These are phyloP conservation scores for Muntiacus muntjak DNA, from an alignment of 2,113 vertebrate species.

Conservation along the genomic window DNA sequence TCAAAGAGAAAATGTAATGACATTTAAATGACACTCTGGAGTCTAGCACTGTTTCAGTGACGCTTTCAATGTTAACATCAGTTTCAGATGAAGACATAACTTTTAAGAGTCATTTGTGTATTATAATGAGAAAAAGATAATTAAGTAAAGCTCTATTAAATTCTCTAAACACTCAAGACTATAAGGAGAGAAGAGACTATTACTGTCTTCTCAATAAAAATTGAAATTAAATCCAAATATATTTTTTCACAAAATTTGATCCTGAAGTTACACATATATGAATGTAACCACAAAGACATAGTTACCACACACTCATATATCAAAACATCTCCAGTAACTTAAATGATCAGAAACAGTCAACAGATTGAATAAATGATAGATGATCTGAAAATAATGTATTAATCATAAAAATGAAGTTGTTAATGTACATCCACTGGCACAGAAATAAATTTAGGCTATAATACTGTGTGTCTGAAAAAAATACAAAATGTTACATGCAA, in stretches of 20 bases:
- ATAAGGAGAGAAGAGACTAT: neutral
- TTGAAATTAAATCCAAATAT: neutral
- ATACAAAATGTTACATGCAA: too few relatives aligned
- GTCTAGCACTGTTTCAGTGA: neutral
- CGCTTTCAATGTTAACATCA: neutral
- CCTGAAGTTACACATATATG: neutral
- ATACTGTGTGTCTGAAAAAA: neutral
- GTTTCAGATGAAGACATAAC: neutral
- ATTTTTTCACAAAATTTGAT: neutral
- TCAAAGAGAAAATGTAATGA: neutral
- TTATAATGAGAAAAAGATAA: slow-evolving; percentile 11
- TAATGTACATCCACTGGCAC: neutral
- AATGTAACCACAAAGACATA: neutral
- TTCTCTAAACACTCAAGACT: neutral
- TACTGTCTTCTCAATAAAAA: neutral
- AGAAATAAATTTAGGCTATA: neutral
- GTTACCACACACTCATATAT: neutral
- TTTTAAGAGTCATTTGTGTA: neutral
- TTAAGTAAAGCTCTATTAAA: slow-evolving; percentile 18
- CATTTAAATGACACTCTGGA: neutral
- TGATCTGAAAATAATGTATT: neutral
- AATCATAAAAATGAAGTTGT: neutral
- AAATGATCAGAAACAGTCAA: neutral
- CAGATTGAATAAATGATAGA: neutral
- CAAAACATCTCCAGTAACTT: neutral